Base-by-base conservation (phyloP, 1,140 invertebrate species). In the Tetraneura akinire region DNA sequence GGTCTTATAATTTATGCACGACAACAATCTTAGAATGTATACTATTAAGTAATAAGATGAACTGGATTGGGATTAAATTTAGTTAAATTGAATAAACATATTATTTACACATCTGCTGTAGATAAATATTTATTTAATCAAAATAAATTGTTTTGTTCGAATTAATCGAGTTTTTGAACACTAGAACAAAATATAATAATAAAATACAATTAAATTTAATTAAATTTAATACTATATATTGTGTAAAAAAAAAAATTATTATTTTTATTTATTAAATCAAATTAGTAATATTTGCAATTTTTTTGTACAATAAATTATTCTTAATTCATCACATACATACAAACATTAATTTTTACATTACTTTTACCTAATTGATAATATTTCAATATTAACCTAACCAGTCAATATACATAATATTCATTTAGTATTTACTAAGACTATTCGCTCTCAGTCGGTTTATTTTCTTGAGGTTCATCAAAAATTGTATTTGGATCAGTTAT, bases 351-450 rank as follows among this genome's bases (percentile, higher is more conserved):
- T 76, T 55, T 55, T 55, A 53, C 29, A 74, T 68, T 14, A 68
- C n/a, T 47, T 68, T 74, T 57, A 37, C 29, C 71, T 74, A 55
- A 74, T 74, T 32, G 23, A 74, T 37, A 57, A 37, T 37, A 55
- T 74, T 51, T 74, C n/a, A 57, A 42, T 26, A 74, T 37, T 74
- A 74, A 74, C 71, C 51, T 74, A 74, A 57, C 26, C 71, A 78
- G 55, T 78, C 74, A 78, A 62, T 62, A 14, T 57, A 29, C 62
- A 42, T 47, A 47, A 51, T 71, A 71, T 71, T 16, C 47, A 5
- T 32, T 78, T 74, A 74, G 37, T 74, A 74, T 57, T 57, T 74
- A 23, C 13, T 57, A 74, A 74, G 32, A 37, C 74, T 78, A 78
- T 60, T 78, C 55, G 47, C 21, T 47, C 42, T 47, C 55, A 78